Base-by-base conservation (phyloP, 2,888 invertebrate genomes). In the Xestia xanthographa region DNA sequence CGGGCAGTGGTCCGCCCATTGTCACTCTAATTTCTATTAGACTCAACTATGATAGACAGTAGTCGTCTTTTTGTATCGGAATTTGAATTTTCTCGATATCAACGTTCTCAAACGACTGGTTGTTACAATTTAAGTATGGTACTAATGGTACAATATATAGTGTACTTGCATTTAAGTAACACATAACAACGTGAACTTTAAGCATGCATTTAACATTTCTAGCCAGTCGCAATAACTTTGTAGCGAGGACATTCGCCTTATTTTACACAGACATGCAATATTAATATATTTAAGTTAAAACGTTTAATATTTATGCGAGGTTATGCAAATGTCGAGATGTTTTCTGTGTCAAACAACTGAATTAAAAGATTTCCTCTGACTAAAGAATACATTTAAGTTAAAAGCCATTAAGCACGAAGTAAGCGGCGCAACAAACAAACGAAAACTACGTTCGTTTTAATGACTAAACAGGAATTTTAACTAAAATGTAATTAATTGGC, bases 241-340 rank as follows among this genome's bases (percentile, higher is more conserved):
- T 66, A 66, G 66, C 68, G 67, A 82, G 75, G 65, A 68, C 71
- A 77, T 77, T 81, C 68, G 66, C 73, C 50, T 83, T 76, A 80
- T 82, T 84, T 75, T 68, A 77, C 72, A 77, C 66, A 72, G 75
- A 80, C 82, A 86, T 75, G 76, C 75, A 82, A 82, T 84, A 82
- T 82, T 78, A 78, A 79, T 87, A 86, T 82, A 88, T 86, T 88
- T 80, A 87, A 88, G 88, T 83, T 67, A 84, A 88, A 88, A 88
- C 84, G 79, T 88, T 91, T 79, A 89, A 91, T 90, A 92, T 92
- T 92, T 90, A 91, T 92, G 87, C 82, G 82, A 86, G 84, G 83
- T 87, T 89, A 90, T 91, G 90, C 86, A 89, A 90, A 92, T 91
- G 77, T 69, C 77, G 85, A 79, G 79, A 86, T 83, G 83, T 87